phyloP scores from a whole-genome alignment of 2,113 vertebrate genomes.

The Eulemur macaco region DNA sequence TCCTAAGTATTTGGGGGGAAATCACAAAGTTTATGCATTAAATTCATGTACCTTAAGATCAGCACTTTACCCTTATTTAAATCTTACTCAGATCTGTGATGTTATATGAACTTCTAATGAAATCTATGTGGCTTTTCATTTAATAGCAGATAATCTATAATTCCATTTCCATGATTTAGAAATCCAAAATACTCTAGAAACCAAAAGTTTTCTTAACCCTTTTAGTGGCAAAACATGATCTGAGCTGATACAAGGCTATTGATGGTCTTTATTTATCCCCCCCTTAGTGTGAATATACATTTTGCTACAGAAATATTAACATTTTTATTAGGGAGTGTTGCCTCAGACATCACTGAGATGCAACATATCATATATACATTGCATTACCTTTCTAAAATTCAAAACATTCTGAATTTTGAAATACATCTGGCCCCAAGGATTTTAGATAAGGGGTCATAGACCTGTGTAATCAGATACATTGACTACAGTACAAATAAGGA shows the following conservation, averaged over 20 bases:
- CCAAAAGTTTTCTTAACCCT: not conserved
- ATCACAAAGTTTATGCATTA: not conserved
- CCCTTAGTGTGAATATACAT: not conserved
- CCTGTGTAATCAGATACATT: not conserved
- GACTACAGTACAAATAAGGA: not conserved
- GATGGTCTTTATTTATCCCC: not conserved
- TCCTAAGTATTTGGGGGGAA: not conserved
- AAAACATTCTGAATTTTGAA: conserved; percentile 39
- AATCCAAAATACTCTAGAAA: conserved; percentile 6
- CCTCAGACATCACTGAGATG: not conserved
- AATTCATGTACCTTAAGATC: not conserved
- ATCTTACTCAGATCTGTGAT: not conserved
- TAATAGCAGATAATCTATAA: not conserved
- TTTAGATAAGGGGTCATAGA: conserved; percentile 7
- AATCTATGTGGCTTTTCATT: not conserved
- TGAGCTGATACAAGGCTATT: not conserved
- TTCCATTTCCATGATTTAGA: not conserved
- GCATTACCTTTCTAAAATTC: not conserved
- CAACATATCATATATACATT: not conserved
- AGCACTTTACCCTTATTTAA: not conserved
- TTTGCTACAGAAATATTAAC: conserved; percentile 8
- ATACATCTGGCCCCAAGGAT: not conserved
- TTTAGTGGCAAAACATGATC: not conserved
- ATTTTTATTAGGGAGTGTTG: not conserved
- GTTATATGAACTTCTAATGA: conserved; percentile 15